Base-by-base conservation (phyloP, 1,140 invertebrate genomes). In the Diorhabda elongata region DNA sequence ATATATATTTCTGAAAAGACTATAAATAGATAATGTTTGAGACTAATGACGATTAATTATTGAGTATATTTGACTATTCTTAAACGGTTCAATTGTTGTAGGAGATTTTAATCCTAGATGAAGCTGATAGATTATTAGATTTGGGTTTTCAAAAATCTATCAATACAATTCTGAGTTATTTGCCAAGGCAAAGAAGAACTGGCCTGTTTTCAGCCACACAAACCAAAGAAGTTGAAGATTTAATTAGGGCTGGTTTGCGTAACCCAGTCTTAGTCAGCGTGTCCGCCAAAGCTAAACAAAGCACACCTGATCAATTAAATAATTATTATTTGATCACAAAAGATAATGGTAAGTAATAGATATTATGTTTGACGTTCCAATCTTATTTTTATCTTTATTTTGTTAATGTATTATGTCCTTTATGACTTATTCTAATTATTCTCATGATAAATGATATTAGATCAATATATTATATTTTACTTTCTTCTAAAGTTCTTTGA, bases 121-220 rank as follows among this genome's bases (percentile, higher is more conserved):
- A 99, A 87, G 98, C 98, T 7, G 98, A 99, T 83, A 86, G 94
- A 69, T 83, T 99, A 5, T 82, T 99, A 52, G 96, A 97, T 78
- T 84, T 98, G 71, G 97, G 97, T 3, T 99, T 99, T 82, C 91
- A 92, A 77, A 83, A 86, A 5, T 89, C 90, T n/a, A 83, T 99
- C 2, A 95, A 95, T 73, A 92, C 90, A 57, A 98, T 99, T 76
- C 84, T 99, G 0, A 88, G 89, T 76, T 94, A 92, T 81, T 82
- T 99, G 59, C 98, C 98, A 0, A 91, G 96, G 66, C 94, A 98
- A 78, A 83, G 98, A 73, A 85, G 96, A 77, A 99, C 98, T 1
- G 96, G 96, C 0, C 84, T 99, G 26, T 99, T 99, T 83, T 99
- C 97, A 43, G 98, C 98, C 4, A 99, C 98, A 11, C 97, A 99